Evolutionary conservation across 2,888 invertebrate species (phyloP).

Genomic region (Eucriotettix oculatus): DNA sequence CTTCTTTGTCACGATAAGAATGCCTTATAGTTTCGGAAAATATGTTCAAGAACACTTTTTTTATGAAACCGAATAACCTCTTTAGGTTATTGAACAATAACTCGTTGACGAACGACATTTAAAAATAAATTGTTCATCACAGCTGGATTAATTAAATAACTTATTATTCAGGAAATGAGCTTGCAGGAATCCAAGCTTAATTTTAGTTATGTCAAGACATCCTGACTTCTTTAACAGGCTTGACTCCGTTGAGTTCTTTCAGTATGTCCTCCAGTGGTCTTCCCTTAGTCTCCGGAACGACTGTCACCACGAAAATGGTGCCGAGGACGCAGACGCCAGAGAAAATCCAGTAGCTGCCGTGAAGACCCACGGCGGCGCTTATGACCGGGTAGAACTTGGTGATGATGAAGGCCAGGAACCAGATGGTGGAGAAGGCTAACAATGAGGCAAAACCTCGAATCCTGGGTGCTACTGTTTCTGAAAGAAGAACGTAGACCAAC

Average conservation of each 20-base stretch:
- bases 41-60: too few species aligned
- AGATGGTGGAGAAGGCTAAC: constrained; percentile 22
- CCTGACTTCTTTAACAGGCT: neutral
- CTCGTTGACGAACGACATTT: too few species aligned
- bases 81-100: too few species aligned
- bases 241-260: constrained; percentile 11
- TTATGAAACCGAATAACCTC: too few species aligned
- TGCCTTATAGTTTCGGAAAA: too few species aligned
- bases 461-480: neutral
- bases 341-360: constrained; percentile 27
- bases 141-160: too few species aligned
- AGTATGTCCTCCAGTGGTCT: constrained; percentile 27
- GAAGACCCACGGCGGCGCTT: constrained; percentile 22
- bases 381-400: constrained; percentile 25
- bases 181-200: too few species aligned
- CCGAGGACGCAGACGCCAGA: constrained; percentile 22
- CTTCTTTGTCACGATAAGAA: too few species aligned
- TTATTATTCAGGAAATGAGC: too few species aligned
- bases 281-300: constrained; percentile 29
- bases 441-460: constrained; percentile 16
- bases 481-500: neutral
- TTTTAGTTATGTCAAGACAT: too few species aligned
- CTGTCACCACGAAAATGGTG: constrained; percentile 21
- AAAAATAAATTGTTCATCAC: too few species aligned
- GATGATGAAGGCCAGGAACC: neutral